Percentiles rank a stretch among this genome's conserved stretches.
Evolutionary conservation across 2,113 vertebrate species (phyloP).

Genomic region (Cheilinus undulatus): DNA sequence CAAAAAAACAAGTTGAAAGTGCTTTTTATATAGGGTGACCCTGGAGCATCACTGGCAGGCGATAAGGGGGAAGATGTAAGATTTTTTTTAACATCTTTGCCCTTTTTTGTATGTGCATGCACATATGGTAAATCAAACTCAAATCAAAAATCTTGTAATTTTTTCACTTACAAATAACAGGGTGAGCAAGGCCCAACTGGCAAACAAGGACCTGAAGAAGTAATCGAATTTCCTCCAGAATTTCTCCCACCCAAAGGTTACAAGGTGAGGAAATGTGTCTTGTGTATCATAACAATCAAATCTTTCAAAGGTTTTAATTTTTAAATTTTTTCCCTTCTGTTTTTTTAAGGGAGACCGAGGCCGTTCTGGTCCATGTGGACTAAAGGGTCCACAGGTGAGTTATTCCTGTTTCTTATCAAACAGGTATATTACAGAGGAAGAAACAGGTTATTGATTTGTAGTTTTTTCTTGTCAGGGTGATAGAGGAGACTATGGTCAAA

Average conservation of each 20-base stretch:
- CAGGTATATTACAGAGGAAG: neutral
- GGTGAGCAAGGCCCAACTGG: conserved; percentile 72
- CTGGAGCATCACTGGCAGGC: conserved; percentile 60
- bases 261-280: too few species aligned
- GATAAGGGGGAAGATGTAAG: conserved; percentile 67
- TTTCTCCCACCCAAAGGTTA: conserved; percentile 52
- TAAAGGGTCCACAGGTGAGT: conserved; percentile 52
- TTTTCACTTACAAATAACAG: conserved; percentile 33
- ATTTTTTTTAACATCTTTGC: too few species aligned
- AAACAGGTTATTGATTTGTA: neutral
- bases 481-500: neutral
- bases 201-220: conserved; percentile 58
- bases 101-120: too few species aligned
- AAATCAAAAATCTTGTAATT: neutral
- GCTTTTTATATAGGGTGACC: conserved; percentile 52
- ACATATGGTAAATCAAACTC: neutral
- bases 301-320: neutral
- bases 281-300: too few species aligned
- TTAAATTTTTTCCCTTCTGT: neutral
- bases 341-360: conserved; percentile 63
- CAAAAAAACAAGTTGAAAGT: conserved; percentile 1
- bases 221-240: conserved; percentile 29
- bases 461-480: conserved; percentile 43
- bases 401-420: neutral
- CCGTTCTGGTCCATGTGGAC: conserved; percentile 63